Percentiles rank a stretch among this genome's conserved stretches.
Conservation (phyloP, 2,113 vertebrate genomes). For the human (Homo sapiens) region GRCh38 chr3:24824001-24824500, state of each 20-base stretch:
- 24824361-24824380: neutral
- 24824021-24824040: neutral
- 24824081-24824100: neutral
- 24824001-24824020: neutral
- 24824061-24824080: neutral
- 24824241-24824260: neutral
- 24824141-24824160: neutral
- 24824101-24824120: neutral
- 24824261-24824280: neutral
- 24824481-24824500: neutral
- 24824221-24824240: neutral
- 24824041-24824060: neutral
- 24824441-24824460: neutral
- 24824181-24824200: neutral
- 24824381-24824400: constrained; percentile 7
- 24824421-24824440: neutral
- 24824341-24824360: neutral
- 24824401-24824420: neutral
- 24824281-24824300: neutral
- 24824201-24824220: neutral
- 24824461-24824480: neutral
- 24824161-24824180: neutral
- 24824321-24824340: neutral
- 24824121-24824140: neutral
- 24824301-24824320: neutral